Conservation (phyloP, 2,797 vertebrate species). For the Sebastes hubbsi region DNA sequence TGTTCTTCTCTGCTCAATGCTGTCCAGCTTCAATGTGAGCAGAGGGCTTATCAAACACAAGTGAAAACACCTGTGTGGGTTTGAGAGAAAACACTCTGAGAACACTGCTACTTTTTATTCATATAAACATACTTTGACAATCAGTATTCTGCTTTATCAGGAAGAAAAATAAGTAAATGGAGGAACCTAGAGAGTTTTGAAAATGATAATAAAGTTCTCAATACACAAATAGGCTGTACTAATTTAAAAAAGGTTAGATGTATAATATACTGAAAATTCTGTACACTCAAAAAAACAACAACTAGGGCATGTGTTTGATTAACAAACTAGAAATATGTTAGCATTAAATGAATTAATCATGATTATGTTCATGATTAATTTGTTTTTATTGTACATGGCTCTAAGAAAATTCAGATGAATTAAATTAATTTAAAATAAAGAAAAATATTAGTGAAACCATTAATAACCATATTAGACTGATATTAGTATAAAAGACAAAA, state of each 20-base stretch:
- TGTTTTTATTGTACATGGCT: no score
- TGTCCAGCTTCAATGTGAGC: background rate
- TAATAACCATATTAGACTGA: no score
- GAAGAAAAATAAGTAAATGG: background rate
- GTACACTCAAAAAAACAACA: no score
- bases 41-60: background rate
- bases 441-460: no score
- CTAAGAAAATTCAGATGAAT: no score
- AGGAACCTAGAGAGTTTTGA: background rate
- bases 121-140: background rate
- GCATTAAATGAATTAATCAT: no score
- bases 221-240: background rate
- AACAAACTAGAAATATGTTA: no score
- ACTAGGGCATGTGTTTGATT: no score
- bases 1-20: background rate
- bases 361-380: no score
- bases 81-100: background rate
- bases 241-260: no score
- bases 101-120: background rate
- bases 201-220: background rate
- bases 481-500: no score
- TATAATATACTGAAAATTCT: background rate
- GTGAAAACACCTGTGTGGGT: background rate
- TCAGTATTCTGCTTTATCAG: background rate
- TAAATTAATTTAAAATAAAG: no score